phyloP scores from a whole-genome alignment of 2,113 vertebrate species.

The Microtus richardsoni region DNA sequence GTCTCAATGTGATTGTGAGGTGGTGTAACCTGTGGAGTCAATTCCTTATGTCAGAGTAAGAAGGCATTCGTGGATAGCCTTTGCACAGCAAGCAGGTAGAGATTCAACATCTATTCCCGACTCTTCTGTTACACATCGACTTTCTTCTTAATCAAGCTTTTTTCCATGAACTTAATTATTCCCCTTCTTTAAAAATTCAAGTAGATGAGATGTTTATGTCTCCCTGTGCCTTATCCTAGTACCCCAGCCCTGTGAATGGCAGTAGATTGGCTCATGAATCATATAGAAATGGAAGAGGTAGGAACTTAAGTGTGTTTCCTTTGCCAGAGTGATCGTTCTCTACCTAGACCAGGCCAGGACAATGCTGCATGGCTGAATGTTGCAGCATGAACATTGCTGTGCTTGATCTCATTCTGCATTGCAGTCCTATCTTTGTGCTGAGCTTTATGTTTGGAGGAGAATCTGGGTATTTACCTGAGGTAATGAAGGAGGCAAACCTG shows the following conservation, averaged over 20 bases:
- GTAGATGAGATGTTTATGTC: neutral
- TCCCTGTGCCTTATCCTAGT: neutral
- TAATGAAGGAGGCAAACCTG: neutral
- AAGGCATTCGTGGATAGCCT: neutral
- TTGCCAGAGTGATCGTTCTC: neutral
- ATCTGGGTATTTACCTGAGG: neutral
- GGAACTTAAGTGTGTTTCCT: neutral
- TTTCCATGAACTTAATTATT: neutral
- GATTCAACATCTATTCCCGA: neutral
- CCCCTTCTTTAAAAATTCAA: neutral
- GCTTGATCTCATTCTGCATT: neutral
- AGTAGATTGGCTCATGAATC: neutral
- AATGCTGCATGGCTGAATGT: no score
- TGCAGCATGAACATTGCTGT: fast-evolving
- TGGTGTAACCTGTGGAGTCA: fast-evolving
- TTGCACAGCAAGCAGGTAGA: no score
- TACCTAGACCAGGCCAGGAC: neutral
- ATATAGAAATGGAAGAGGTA: neutral
- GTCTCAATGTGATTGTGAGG: neutral
- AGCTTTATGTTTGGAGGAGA: neutral
- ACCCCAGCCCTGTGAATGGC: no score
- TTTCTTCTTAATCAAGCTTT: neutral
- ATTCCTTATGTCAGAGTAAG: neutral
- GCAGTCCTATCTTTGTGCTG: neutral
- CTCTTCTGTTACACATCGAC: neutral